phyloP scores from a whole-genome alignment of 1,140 invertebrate species.

The Drosophila grimshawi region DNA sequence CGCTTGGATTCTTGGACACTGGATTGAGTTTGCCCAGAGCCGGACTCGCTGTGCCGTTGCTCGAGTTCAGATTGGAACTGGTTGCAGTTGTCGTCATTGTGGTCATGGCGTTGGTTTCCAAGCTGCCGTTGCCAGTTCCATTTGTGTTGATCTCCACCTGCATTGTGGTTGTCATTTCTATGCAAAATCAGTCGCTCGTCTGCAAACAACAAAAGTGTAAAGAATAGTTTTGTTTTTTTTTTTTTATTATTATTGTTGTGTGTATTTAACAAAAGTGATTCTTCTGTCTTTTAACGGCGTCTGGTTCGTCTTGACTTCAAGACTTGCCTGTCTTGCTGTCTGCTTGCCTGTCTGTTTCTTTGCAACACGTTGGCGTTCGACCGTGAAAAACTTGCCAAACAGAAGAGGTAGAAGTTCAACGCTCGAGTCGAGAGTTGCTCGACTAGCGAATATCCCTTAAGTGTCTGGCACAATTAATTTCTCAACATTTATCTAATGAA shows the following conservation, averaged over 20 bases:
- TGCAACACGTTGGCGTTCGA: conserved; percentile 52
- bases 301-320: conserved; percentile 19
- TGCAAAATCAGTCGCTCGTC: conserved; percentile 35
- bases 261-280: conserved; percentile 29
- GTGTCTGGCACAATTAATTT: no score
- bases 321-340: conserved; percentile 26
- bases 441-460: background rate
- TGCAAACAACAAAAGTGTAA: conserved; percentile 16
- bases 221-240: background rate
- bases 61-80: background rate
- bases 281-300: background rate
- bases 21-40: conserved; percentile 10
- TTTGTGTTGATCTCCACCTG: conserved; percentile 65
- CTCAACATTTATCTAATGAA: no score
- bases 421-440: background rate
- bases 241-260: conserved; percentile 31
- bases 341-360: conserved; percentile 3
- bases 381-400: conserved; percentile 55
- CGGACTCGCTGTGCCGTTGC: conserved; percentile 10
- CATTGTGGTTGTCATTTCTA: conserved; percentile 67
- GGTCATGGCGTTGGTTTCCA: conserved; percentile 18
- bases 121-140: conserved; percentile 14
- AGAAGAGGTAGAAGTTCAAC: conserved; percentile 5
- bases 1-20: conserved; percentile 39
- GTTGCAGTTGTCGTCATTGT: conserved; percentile 20